Percentiles rank a stretch among this genome's conserved stretches.
Evolutionary conservation across 2,113 vertebrate species (phyloP).

Genomic region (Lamprologus sp.): DNA sequence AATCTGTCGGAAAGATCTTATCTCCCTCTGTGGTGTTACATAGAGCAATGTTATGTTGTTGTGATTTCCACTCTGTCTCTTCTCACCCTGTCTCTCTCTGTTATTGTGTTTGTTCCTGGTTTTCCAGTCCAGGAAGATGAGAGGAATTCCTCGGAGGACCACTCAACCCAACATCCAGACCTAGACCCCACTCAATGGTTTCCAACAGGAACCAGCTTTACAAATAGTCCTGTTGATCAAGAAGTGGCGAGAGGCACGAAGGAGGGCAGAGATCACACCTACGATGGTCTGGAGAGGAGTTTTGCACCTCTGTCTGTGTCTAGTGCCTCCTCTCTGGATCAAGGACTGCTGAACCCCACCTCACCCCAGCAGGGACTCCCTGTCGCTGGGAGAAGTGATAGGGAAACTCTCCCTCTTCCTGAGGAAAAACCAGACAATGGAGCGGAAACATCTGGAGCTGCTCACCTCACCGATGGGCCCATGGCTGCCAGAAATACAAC

Average conservation of each 20-base stretch:
- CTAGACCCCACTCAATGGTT: neutral
- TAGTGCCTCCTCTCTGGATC: neutral
- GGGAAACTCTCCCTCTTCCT: constrained; percentile 60
- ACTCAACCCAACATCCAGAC: neutral
- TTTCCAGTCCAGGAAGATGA: constrained; percentile 50
- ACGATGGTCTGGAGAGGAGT: neutral
- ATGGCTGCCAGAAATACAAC: neutral
- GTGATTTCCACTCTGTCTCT: constrained; percentile 23
- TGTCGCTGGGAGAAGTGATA: constrained; percentile 50
- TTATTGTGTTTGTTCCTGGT: constrained; percentile 42
- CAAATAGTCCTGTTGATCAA: neutral
- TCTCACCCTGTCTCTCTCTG: constrained; percentile 7
- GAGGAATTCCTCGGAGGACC: constrained; percentile 36
- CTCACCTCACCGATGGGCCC: constrained; percentile 3
- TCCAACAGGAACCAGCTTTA: constrained; percentile 13
- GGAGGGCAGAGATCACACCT: neutral
- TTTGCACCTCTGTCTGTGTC: neutral
- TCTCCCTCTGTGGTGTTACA: neutral
- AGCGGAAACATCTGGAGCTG: constrained; percentile 66
- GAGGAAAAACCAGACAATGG: constrained; percentile 74
- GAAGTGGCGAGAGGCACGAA: neutral
- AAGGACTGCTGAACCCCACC: neutral
- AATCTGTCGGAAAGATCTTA: constrained; percentile 36
- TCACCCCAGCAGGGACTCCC: constrained; percentile 20
- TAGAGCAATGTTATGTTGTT: neutral